Evolutionary conservation across 2,797 vertebrate species (phyloP).

Genomic region (Protosalanx chinensis): DNA sequence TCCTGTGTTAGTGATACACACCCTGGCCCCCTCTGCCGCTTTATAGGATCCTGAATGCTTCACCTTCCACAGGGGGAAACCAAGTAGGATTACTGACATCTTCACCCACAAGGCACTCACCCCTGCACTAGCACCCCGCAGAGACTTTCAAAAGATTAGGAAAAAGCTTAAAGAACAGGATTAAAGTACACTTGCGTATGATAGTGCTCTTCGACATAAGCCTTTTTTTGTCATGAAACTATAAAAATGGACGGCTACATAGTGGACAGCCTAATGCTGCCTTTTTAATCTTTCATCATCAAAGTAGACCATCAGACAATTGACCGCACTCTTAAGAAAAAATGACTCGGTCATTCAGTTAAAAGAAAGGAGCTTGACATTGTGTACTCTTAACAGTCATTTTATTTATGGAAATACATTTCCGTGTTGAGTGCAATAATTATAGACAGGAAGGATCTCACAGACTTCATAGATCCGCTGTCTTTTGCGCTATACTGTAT

Average conservation of each 20-base stretch:
- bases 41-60: constrained; percentile 35
- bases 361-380: not conserved
- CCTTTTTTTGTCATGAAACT: not conserved
- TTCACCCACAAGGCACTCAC: not conserved
- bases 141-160: constrained; percentile 42
- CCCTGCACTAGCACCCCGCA: constrained; percentile 25
- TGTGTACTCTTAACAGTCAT: constrained; percentile 74
- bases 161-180: not conserved
- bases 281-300: not conserved
- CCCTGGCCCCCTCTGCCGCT: constrained; percentile 31
- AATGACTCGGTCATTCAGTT: not conserved
- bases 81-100: constrained; percentile 47
- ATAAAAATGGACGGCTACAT: not conserved
- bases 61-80: constrained; percentile 45
- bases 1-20: constrained; percentile 14
- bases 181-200: not conserved
- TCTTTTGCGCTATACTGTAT: constrained; percentile 44
- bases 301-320: not conserved
- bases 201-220: constrained; percentile 2
- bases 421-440: constrained; percentile 74
- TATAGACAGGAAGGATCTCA: constrained; percentile 43
- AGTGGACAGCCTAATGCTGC: not conserved
- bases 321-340: no score
- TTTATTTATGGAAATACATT: constrained; percentile 68
- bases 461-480: constrained; percentile 39